These are phyloP conservation scores for Eupelmus urozonus DNA, from an alignment of 2,888 invertebrate genomes.

Conservation along the genomic window DNA sequence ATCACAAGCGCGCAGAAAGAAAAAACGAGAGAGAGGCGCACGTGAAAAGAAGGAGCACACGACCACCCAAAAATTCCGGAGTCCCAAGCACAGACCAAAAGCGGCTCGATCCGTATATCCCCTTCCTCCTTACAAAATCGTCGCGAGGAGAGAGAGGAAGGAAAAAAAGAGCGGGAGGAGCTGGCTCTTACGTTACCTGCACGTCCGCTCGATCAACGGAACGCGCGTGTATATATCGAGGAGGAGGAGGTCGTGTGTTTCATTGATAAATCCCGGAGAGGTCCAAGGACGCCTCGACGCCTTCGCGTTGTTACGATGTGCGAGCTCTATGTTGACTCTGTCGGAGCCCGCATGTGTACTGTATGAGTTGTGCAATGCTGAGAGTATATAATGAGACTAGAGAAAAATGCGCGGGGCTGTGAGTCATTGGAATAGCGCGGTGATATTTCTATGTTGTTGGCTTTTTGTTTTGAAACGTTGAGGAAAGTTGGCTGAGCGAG, in stretches of 20 bases:
- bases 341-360: neutral
- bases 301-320: neutral
- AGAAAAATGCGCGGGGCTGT: neutral
- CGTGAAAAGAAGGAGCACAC: neutral
- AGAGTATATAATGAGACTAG: constrained; percentile 3
- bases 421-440: constrained; percentile 2
- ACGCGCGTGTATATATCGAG: neutral
- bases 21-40: neutral
- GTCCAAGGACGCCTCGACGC: constrained; percentile 33
- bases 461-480: neutral
- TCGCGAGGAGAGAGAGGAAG: neutral
- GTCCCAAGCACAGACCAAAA: neutral
- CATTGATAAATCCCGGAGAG: constrained; percentile 45
- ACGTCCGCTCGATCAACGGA: constrained; percentile 8
- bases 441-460: no score
- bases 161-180: neutral
- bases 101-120: neutral
- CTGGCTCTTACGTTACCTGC: neutral
- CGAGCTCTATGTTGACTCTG: neutral
- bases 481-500: neutral
- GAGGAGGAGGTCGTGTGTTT: constrained; percentile 19
- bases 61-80: constrained; percentile 9
- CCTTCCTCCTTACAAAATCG: constrained; percentile 12
- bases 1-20: neutral
- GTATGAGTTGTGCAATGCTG: neutral